A percentile compares a stretch with the other conserved stretches of the same genome.
Evolutionary conservation across 2,113 vertebrate genomes (phyloP).

Genomic region (Ptilorrhoa leucosticta): DNA sequence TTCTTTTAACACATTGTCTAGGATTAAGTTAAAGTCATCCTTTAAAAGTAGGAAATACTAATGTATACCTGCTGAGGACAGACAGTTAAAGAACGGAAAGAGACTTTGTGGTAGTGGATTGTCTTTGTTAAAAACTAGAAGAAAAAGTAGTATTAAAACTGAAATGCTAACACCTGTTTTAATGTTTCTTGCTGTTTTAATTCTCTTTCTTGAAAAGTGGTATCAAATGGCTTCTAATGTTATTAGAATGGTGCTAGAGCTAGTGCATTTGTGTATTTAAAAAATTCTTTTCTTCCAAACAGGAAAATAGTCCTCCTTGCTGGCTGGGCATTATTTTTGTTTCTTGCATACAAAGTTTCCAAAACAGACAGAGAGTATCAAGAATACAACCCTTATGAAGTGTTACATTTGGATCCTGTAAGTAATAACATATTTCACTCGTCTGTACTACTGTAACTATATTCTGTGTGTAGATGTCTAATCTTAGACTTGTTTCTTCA

Average conservation of each 20-base stretch:
- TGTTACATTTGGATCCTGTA: conserved; percentile 93
- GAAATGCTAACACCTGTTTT: not conserved
- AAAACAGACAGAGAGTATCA: conserved; percentile 97
- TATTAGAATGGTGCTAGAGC: not conserved
- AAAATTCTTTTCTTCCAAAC: conserved; percentile 60
- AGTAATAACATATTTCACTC: conserved; percentile 56
- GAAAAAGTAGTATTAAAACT: not conserved
- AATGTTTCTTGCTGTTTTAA: not conserved
- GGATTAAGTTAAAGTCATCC: not conserved
- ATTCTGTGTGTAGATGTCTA: not conserved
- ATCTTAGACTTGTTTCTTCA: not conserved
- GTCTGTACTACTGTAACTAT: not conserved
- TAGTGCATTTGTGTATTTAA: not conserved
- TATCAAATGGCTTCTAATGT: not conserved
- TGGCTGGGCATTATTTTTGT: conserved; percentile 95
- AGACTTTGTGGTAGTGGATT: not conserved
- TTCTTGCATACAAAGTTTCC: conserved; percentile 97
- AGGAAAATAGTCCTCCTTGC: conserved; percentile 93
- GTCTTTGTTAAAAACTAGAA: not conserved
- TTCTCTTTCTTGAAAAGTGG: not conserved
- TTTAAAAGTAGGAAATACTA: not conserved
- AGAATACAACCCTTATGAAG: conserved; percentile 97
- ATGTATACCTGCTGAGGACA: not conserved
- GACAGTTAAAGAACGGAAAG: not conserved
- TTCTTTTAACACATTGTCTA: not conserved